A percentile compares a stretch with the other conserved stretches of the same genome.
Evolutionary conservation across 2,797 vertebrate species (phyloP).

Genomic region (Lagocephalus sceleratus): DNA sequence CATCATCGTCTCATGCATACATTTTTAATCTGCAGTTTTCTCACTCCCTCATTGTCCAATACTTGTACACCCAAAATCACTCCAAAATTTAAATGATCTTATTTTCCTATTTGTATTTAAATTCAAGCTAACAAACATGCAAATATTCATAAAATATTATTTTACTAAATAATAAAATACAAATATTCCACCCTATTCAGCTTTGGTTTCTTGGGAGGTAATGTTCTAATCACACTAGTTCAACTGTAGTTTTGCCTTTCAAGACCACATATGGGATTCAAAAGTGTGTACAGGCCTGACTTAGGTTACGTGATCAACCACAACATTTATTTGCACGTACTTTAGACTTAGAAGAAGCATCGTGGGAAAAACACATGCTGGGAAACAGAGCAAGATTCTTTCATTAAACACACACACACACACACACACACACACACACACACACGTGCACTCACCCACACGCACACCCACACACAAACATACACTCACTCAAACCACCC

Average conservation of each 20-base stretch:
- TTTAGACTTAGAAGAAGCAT: too few species aligned
- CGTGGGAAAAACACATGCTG: too few species aligned
- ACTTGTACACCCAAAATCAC: conserved; percentile 43
- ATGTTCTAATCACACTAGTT: neutral
- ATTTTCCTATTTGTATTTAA: neutral
- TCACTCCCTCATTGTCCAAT: conserved; percentile 25
- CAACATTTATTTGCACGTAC: conserved; percentile 33
- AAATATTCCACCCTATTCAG: neutral
- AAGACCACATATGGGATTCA: conserved; percentile 28
- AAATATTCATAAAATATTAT: conserved; percentile 13
- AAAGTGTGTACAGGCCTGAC: conserved; percentile 22
- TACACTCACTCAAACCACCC: too few species aligned
- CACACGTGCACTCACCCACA: too few species aligned
- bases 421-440: conserved; percentile 7
- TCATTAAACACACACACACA: conserved; percentile 31
- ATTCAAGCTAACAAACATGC: conserved; percentile 19
- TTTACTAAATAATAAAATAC: neutral
- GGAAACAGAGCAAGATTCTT: conserved; percentile 32
- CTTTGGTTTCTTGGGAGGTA: too few species aligned
- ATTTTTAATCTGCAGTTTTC: neutral
- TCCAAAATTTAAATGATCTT: conserved; percentile 11
- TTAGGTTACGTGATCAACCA: conserved; percentile 22
- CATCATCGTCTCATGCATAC: neutral
- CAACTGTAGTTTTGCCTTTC: conserved; percentile 1
- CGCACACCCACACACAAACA: too few species aligned